These are phyloP conservation scores for Archips xylosteana DNA, from an alignment of 2,888 invertebrate species.

Conservation along the genomic window DNA sequence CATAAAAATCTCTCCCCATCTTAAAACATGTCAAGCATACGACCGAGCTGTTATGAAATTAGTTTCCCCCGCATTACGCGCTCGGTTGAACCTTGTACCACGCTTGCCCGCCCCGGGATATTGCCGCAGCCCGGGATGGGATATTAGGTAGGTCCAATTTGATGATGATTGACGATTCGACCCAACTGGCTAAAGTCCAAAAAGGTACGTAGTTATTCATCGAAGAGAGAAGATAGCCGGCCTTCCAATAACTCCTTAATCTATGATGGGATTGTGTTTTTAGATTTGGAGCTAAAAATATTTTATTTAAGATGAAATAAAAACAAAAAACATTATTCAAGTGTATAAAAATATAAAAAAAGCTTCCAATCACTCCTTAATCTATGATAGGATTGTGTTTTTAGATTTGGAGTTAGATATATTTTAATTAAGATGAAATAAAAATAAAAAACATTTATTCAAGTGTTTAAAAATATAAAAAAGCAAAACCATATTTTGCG, in stretches of 20 bases:
- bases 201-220: constrained; percentile 6
- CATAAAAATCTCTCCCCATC: neutral
- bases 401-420: neutral
- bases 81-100: neutral
- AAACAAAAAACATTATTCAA: neutral
- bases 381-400: neutral
- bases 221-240: neutral
- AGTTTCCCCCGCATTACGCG: constrained; percentile 9
- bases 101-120: constrained; percentile 12
- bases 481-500: constrained; percentile 53
- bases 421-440: neutral
- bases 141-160: neutral
- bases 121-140: neutral
- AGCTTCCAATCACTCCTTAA: neutral
- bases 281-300: neutral
- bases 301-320: neutral
- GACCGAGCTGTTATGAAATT: constrained; percentile 2
- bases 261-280: neutral
- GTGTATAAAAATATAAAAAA: constrained; percentile 10
- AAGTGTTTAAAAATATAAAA: constrained; percentile 9
- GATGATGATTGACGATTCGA: constrained; percentile 9
- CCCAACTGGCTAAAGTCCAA: neutral
- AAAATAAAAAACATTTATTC: too few species aligned
- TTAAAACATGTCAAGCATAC: constrained; percentile 1
- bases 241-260: neutral